A percentile compares a stretch with the other conserved stretches of the same genome.
Evolutionary conservation across 1,140 invertebrate species (phyloP).

Genomic region (Catajapyx aquilonaris): DNA sequence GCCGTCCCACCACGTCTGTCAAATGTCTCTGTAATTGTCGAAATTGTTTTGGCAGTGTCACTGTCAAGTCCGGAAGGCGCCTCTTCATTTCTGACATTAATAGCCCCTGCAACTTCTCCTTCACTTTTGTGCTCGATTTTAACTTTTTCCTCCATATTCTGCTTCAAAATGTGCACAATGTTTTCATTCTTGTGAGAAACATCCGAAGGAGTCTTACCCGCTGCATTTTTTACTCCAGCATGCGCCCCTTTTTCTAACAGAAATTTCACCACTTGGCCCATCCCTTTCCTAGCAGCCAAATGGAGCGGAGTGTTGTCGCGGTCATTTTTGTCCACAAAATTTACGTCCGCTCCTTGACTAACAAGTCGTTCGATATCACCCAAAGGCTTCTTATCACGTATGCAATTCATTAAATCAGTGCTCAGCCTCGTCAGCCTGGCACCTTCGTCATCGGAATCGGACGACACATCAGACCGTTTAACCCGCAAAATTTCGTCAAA

Average conservation of each 20-base stretch:
- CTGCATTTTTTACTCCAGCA: background rate
- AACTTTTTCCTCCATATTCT: background rate
- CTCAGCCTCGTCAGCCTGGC: too few relatives aligned
- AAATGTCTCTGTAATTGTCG: too few relatives aligned
- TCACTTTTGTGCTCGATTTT: too few relatives aligned
- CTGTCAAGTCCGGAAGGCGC: background rate
- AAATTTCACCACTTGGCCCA: too few relatives aligned
- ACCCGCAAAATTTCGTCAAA: too few relatives aligned
- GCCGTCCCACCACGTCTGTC: background rate
- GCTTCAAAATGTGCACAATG: background rate
- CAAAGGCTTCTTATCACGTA: too few relatives aligned
- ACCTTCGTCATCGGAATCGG: too few relatives aligned
- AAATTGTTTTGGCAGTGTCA: background rate
- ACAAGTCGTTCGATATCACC: background rate
- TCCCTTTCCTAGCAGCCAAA: background rate
- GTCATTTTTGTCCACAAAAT: background rate
- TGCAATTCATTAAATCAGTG: too few relatives aligned
- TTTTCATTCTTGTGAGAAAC: background rate
- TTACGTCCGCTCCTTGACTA: background rate
- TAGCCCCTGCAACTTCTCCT: too few relatives aligned
- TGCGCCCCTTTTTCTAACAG: background rate
- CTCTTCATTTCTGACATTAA: too few relatives aligned
- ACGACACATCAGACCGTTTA: too few relatives aligned
- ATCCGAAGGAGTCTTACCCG: background rate
- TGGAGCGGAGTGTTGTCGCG: background rate